Evolutionary conservation across 2,113 vertebrate genomes (phyloP), one percentile per base, ranked within the genome.

Genomic region (Anguilla japonica): DNA sequence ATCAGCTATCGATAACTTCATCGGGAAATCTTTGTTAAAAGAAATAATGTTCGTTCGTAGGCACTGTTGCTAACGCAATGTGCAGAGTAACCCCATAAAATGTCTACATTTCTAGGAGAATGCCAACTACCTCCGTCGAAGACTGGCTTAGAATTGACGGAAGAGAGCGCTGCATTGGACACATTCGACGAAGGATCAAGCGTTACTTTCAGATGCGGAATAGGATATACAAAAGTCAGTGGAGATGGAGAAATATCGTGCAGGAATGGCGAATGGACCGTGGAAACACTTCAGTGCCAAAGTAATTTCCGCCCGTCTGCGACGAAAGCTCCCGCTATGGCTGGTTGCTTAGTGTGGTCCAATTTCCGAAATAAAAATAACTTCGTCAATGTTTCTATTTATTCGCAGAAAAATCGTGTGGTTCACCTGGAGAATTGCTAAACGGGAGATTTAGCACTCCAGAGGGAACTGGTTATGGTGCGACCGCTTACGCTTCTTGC

Each of bases 391-490:
- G 26, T 22, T 82, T 29, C 9, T 9, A 14, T 18, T 53, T 82
- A 53, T 82, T 50, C 46, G n/a, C 80, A 81, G 80, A 81, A 81
- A 81, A 81, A 81, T 81, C 80, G 18, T 81, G 80, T 81, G 80
- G 80, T 8, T 81, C 80, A 15, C 80, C 80, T 81, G 80, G 80
- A 46, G 80, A 81, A 0, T 8, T 41, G 34, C 0, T 41, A 43
- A 81, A 81, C 20, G 80, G 80, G 41, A 18, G 11, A 43, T 43
- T 43, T 81, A 20, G 16, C 15, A 22, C 14, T 20, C 20, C 80
- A 20, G 39, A 43, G 0, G 80, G 80, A 43, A 43, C 18, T 43
- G 80, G 43, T 2, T 40, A 46, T 81, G 80, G 80, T 81, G 80
- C 80, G 20, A 41, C 40, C 4, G 80, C 20, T 81, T 20, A 81